These are phyloP conservation scores for Casuarius casuarius DNA, from an alignment of 2,113 vertebrate genomes.

Conservation along the genomic window DNA sequence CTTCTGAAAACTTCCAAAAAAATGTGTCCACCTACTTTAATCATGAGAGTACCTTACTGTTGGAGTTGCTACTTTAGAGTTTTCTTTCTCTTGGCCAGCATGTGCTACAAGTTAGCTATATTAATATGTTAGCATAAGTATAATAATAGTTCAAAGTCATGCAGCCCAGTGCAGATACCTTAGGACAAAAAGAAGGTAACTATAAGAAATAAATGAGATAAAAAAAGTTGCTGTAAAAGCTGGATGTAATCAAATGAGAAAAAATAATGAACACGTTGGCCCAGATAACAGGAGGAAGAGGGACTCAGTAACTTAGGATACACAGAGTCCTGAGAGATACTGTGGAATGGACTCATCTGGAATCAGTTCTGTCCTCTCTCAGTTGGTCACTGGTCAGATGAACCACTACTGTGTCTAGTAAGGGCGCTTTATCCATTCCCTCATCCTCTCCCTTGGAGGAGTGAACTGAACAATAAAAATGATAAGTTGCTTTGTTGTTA, in stretches of 20 bases:
- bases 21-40: not conserved
- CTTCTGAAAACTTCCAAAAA: not conserved
- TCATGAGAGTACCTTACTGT: not conserved
- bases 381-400: not conserved
- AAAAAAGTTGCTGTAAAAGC: not conserved
- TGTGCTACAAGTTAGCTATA: not conserved
- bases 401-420: not conserved
- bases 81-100: not conserved
- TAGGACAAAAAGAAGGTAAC: not conserved
- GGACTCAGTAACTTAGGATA: not conserved
- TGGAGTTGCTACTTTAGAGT: not conserved
- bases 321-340: not conserved
- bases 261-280: not conserved
- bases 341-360: not conserved
- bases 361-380: not conserved
- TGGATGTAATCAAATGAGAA: not conserved
- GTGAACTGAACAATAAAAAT: not conserved
- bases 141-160: not conserved
- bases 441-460: not conserved
- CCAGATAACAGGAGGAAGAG: not conserved
- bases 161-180: not conserved
- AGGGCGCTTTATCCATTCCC: not conserved
- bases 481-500: not conserved
- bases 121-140: not conserved
- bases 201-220: not conserved